Evolutionary conservation across 2,888 invertebrate species (phyloP).

Genomic region (Mylabris sibirica): DNA sequence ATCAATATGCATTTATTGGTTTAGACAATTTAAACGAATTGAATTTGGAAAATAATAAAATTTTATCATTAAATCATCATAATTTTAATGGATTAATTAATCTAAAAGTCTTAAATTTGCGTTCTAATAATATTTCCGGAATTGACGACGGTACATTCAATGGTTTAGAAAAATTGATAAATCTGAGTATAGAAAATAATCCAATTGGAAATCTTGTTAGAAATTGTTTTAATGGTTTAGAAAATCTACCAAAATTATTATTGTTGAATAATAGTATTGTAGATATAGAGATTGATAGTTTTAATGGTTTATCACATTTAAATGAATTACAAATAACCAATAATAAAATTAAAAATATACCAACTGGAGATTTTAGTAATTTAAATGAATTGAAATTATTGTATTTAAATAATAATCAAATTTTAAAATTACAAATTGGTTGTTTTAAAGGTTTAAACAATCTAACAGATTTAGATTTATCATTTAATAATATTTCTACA

Average conservation of each 20-base stretch:
- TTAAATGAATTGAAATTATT: not conserved
- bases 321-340: not conserved
- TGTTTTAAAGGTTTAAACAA: constrained; percentile 5
- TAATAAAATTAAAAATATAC: not conserved
- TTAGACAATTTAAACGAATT: constrained; percentile 6
- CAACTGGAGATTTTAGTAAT: constrained; percentile 6
- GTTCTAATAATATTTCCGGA: constrained; percentile 11
- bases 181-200: constrained; percentile 6
- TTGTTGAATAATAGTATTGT: not conserved
- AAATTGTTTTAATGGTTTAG: constrained; percentile 14
- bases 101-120: not conserved
- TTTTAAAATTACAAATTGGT: not conserved
- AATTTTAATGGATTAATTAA: not conserved
- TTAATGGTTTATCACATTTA: not conserved
- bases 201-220: not conserved
- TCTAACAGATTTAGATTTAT: not conserved
- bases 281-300: constrained; percentile 1
- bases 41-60: not conserved
- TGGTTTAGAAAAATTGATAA: not conserved
- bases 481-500: not conserved
- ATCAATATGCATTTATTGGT: not conserved
- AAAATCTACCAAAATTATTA: not conserved
- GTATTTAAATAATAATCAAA: not conserved
- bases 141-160: constrained; percentile 11
- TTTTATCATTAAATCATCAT: not conserved